A percentile compares a stretch with the other conserved stretches of the same genome.
These are phyloP conservation scores for Teleiodes luculella DNA, from an alignment of 2,888 invertebrate species.

Conservation along the genomic window DNA sequence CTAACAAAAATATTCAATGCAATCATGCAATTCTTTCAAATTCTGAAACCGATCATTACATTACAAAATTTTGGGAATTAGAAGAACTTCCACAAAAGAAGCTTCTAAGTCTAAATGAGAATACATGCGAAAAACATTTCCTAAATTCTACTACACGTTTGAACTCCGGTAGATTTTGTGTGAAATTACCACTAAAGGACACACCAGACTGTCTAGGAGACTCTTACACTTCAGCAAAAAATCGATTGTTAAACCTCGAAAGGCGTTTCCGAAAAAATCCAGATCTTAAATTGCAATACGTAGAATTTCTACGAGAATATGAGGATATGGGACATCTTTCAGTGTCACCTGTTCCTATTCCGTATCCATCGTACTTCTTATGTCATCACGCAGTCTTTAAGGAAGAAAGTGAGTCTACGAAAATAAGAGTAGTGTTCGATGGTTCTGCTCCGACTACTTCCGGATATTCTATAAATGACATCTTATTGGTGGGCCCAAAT, in stretches of 20 bases:
- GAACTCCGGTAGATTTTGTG: neutral
- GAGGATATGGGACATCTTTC: neutral
- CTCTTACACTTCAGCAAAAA: neutral
- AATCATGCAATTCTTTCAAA: neutral
- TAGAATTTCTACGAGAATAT: neutral
- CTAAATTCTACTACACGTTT: neutral
- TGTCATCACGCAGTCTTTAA: conserved; percentile 25
- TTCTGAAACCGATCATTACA: neutral
- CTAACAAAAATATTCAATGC: neutral
- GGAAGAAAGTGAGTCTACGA: conserved; percentile 26
- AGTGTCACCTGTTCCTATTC: neutral
- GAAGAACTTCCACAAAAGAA: neutral
- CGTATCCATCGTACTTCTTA: conserved; percentile 14
- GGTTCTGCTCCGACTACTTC: conserved; percentile 23
- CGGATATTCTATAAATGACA: conserved; percentile 25
- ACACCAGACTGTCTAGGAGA: neutral
- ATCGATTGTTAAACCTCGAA: neutral
- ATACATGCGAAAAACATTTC: neutral
- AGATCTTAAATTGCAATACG: neutral
- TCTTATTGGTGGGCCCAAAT: conserved; percentile 22
- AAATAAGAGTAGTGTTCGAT: conserved; percentile 29
- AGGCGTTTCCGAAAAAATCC: neutral
- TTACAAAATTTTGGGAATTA: neutral
- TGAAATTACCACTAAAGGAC: neutral
- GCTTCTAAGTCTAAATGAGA: neutral